Percentiles rank a stretch among this genome's conserved stretches.
Evolutionary conservation across 2,888 invertebrate genomes (phyloP).

Genomic region (Rhamnusium bicolor): DNA sequence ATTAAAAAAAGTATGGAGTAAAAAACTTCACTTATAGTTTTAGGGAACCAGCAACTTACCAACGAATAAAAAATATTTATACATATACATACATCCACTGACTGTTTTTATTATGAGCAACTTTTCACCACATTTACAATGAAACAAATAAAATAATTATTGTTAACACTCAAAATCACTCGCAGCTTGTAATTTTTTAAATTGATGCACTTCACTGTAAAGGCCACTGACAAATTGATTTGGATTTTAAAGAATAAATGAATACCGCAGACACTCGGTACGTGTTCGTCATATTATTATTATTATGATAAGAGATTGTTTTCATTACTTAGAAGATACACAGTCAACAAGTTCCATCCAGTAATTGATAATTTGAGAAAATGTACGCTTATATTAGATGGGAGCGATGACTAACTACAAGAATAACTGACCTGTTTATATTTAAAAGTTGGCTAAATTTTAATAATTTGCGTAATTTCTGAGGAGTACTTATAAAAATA

Average conservation of each 20-base stretch:
- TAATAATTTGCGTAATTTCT: not conserved
- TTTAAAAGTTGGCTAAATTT: not conserved
- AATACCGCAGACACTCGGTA: constrained; percentile 39
- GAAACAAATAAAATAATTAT: not conserved
- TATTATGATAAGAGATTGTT: constrained; percentile 43
- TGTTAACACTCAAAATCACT: not conserved
- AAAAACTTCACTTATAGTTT: not conserved
- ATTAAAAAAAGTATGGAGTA: too few relatives aligned
- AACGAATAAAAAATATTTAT: not conserved
- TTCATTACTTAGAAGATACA: constrained; percentile 38
- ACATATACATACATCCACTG: too few relatives aligned
- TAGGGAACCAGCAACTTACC: not conserved
- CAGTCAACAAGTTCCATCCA: constrained; percentile 31
- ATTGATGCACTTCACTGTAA: not conserved
- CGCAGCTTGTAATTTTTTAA: not conserved
- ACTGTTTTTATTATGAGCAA: too few relatives aligned
- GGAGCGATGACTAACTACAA: not conserved
- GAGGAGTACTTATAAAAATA: not conserved
- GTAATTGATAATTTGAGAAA: constrained; percentile 12
- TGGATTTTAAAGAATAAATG: constrained; percentile 34
- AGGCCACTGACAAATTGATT: not conserved
- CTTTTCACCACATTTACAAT: too few relatives aligned
- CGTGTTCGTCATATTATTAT: constrained; percentile 38
- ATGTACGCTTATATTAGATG: constrained; percentile 4
- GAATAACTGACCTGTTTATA: constrained; percentile 4